phyloP scores from a whole-genome alignment of 1,140 invertebrate genomes.

The Brachionus paranguensis region DNA sequence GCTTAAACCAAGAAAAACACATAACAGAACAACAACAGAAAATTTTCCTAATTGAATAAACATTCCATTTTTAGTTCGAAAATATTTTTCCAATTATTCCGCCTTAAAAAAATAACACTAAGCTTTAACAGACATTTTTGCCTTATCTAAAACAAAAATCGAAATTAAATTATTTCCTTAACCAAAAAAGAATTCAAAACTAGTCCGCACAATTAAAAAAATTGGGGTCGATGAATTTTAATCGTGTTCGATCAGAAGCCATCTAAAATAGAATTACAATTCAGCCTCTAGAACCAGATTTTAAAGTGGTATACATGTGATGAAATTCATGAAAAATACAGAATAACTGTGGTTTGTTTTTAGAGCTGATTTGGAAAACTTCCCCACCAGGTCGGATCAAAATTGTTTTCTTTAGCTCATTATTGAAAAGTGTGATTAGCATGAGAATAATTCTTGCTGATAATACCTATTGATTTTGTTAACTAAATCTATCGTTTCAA shows the following conservation, averaged over 20 bases:
- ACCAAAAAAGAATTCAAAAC: not conserved
- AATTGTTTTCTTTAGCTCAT: not conserved
- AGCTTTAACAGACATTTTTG: not conserved
- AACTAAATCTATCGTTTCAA: not conserved
- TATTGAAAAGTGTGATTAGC: not conserved
- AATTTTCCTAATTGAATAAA: not conserved
- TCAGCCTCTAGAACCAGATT: not conserved
- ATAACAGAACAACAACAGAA: not conserved
- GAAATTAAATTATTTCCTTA: not conserved
- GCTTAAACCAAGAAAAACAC: not conserved
- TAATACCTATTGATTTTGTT: not conserved
- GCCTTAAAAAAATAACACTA: not conserved
- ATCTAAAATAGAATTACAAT: not conserved
- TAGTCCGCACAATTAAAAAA: not conserved
- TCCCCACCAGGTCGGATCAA: not conserved
- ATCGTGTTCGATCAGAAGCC: not conserved
- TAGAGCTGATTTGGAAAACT: not conserved
- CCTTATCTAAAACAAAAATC: not conserved
- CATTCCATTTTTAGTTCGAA: not conserved
- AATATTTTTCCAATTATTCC: not conserved
- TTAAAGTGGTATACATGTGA: not conserved
- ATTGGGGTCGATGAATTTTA: not conserved
- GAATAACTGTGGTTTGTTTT: too few relatives aligned
- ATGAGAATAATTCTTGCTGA: not conserved
- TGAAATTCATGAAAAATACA: not conserved